These are phyloP conservation scores for Psephotus haematonotus DNA, from an alignment of 2,113 vertebrate genomes.

Conservation along the genomic window DNA sequence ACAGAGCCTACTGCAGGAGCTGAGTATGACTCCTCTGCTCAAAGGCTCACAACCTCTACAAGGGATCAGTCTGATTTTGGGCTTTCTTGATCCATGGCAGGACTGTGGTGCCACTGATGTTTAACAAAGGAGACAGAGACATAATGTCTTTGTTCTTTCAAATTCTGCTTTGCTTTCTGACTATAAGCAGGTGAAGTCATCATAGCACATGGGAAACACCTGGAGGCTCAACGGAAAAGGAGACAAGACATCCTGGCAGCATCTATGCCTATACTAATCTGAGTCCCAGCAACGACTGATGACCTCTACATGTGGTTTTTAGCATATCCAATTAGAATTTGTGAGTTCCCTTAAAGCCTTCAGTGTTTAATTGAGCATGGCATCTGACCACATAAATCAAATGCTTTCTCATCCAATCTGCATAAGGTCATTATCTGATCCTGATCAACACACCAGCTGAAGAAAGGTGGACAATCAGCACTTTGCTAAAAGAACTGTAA, in stretches of 20 bases:
- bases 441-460: not conserved
- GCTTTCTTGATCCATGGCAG: not conserved
- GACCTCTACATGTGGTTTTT: not conserved
- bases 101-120: not conserved
- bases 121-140: not conserved
- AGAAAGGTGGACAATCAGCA: not conserved
- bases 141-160: not conserved
- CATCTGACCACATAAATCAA: not conserved
- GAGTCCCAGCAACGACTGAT: not conserved
- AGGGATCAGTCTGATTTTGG: not conserved
- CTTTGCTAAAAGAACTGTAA: not conserved
- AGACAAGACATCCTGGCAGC: not conserved
- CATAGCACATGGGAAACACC: not conserved
- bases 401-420: not conserved
- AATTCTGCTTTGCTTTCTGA: not conserved
- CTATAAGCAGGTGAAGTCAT: not conserved
- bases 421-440: not conserved
- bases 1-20: not conserved
- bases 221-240: not conserved
- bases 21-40: rapidly evolving
- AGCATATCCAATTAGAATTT: not conserved
- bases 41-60: not conserved
- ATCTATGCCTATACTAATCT: not conserved
- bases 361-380: not conserved
- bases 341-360: not conserved